Evolutionary conservation across 2,113 vertebrate genomes (phyloP).

Genomic region (Steatornis caripensis): DNA sequence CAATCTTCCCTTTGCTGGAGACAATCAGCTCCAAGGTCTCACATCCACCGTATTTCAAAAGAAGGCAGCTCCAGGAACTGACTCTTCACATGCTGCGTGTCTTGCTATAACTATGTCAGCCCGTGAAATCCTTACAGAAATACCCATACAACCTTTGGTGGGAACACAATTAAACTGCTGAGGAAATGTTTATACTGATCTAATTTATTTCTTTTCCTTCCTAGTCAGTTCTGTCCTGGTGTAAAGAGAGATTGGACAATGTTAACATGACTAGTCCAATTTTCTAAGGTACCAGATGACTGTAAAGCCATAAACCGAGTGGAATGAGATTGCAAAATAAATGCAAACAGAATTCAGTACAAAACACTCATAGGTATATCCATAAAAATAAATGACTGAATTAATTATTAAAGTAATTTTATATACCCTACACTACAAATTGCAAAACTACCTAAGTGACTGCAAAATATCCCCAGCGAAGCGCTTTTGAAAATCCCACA

Average conservation of each 20-base stretch:
- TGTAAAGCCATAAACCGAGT: background rate
- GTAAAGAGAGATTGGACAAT: background rate
- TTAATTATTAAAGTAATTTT: background rate
- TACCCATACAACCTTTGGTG: background rate
- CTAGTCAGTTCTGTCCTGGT: background rate
- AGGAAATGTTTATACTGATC: background rate
- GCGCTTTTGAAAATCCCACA: background rate
- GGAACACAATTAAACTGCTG: background rate
- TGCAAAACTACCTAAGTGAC: background rate
- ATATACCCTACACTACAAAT: background rate
- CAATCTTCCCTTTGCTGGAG: background rate
- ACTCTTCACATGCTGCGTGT: background rate
- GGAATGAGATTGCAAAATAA: background rate
- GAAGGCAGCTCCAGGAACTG: background rate
- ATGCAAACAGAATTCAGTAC: background rate
- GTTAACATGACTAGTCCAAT: background rate
- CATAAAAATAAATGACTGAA: background rate
- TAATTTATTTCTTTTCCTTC: background rate
- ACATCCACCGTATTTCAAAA: background rate
- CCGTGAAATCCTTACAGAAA: background rate
- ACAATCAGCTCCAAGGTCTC: background rate
- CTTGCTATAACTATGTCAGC: background rate
- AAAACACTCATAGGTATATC: background rate
- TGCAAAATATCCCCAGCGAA: background rate
- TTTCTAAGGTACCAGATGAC: background rate